A percentile compares a stretch with the other conserved stretches of the same genome.
Conservation (phyloP, 2,113 vertebrate species). For the Baryphthengus martii region DNA sequence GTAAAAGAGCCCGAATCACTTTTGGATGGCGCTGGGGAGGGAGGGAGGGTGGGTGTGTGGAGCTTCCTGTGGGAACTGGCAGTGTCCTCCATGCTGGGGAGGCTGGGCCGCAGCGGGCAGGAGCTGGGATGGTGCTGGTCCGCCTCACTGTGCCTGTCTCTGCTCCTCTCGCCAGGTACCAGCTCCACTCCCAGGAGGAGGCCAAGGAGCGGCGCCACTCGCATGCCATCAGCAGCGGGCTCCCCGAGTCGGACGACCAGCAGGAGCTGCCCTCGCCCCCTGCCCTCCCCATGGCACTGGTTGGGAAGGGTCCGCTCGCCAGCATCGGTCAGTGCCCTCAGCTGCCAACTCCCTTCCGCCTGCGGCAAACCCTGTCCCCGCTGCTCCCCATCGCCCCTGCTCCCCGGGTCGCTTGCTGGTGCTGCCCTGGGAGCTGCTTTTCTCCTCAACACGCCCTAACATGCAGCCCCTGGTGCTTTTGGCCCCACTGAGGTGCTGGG, state of each 20-base stretch:
- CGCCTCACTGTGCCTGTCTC: neutral
- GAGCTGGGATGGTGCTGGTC: neutral
- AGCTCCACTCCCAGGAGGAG: conserved; percentile 87
- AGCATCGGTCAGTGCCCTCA: conserved; percentile 79
- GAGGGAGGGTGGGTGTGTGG: accelerated
- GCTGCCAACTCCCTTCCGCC: neutral
- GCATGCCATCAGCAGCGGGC: conserved; percentile 77
- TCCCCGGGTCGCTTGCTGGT: neutral
- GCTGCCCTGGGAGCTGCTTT: neutral
- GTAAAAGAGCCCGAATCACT: conserved; percentile 66
- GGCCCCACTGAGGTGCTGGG: neutral
- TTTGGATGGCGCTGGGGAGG: neutral
- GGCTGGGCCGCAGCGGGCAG: neutral
- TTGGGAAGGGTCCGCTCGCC: conserved; percentile 81
- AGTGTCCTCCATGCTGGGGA: neutral
- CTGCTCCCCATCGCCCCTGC: neutral
- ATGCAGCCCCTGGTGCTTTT: neutral
- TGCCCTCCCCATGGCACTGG: conserved; percentile 78
- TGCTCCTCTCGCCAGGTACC: conserved; percentile 72
- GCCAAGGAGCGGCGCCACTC: conserved; percentile 89
- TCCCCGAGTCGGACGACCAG: conserved; percentile 79
- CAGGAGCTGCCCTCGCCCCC: conserved; percentile 84
- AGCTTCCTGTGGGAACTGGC: neutral
- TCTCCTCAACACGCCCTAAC: neutral
- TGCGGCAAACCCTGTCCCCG: neutral